Percentiles rank a stretch among this genome's conserved stretches.
Evolutionary conservation across 2,113 vertebrate genomes (phyloP).

Genomic region (Entosphenus tridentatus): DNA sequence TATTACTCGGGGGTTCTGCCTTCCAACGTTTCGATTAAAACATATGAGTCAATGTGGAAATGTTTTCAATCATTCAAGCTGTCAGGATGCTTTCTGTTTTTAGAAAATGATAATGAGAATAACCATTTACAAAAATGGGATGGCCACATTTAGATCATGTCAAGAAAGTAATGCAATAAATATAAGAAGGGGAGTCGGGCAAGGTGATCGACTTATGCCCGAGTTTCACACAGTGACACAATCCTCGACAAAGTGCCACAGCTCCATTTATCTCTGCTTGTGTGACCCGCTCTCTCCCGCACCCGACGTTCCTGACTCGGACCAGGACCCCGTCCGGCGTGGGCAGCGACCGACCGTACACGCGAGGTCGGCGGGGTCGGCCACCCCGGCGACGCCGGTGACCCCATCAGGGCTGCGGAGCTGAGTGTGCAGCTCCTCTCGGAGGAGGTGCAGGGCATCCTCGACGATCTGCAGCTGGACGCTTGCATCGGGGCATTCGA

Average conservation of each 20-base stretch:
- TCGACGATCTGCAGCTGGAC: conserved; percentile 63
- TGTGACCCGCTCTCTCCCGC: not conserved
- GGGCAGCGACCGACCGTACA: conserved; percentile 16
- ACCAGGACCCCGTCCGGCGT: conserved; percentile 31
- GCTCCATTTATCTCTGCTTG: not conserved
- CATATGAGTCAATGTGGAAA: too few species aligned
- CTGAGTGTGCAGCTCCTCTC: conserved; percentile 41
- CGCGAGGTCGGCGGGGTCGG: conserved; percentile 23
- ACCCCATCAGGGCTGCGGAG: conserved; percentile 18
- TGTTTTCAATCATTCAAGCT: too few species aligned
- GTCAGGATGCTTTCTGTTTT: too few species aligned
- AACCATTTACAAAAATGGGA: too few species aligned
- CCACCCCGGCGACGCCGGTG: conserved; percentile 21
- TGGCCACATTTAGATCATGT: too few species aligned
- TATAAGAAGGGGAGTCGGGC: too few species aligned
- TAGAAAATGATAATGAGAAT: too few species aligned
- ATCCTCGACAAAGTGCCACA: not conserved
- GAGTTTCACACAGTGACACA: too few species aligned
- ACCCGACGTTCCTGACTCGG: conserved; percentile 23
- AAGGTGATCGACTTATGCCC: too few species aligned
- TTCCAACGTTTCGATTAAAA: too few species aligned
- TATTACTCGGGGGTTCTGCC: too few species aligned
- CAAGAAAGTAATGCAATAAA: too few species aligned
- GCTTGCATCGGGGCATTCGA: conserved; percentile 7
- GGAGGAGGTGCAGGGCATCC: conserved; percentile 53